Evolutionary conservation across 2,113 vertebrate genomes (phyloP).

Genomic region (Platichthys stellatus): DNA sequence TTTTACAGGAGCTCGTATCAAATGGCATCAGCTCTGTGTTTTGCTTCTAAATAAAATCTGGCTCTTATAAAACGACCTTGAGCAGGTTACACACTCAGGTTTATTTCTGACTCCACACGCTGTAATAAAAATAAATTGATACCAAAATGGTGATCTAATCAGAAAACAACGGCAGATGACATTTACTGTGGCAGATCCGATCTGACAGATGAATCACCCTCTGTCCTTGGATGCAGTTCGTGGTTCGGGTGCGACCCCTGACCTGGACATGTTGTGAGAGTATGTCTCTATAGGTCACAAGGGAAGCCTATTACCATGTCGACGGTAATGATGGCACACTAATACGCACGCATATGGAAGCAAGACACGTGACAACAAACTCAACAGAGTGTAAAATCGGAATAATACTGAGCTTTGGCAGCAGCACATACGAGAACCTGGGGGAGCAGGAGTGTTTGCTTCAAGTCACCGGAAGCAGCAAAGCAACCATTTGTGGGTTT

Average conservation of each 20-base stretch:
- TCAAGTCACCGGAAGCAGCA: conserved; percentile 19
- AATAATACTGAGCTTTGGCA: conserved; percentile 19
- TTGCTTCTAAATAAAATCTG: conserved; percentile 38
- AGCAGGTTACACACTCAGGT: conserved; percentile 7
- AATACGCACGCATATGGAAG: conserved; percentile 8
- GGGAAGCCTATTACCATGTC: conserved; percentile 25
- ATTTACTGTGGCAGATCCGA: conserved; percentile 37
- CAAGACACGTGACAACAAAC: conserved; percentile 21
- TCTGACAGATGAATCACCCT: conserved; percentile 43
- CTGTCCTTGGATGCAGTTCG: conserved; percentile 47
- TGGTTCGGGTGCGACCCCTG: conserved; percentile 31
- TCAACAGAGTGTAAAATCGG: conserved; percentile 56
- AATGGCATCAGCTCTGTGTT: conserved; percentile 18
- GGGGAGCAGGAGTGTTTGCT: conserved; percentile 5
- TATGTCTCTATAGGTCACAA: conserved; percentile 28
- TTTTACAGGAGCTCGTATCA: conserved; percentile 15
- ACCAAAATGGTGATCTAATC: conserved; percentile 55
- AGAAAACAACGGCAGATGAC: conserved; percentile 35
- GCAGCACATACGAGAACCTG: background rate
- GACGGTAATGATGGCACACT: conserved; percentile 21
- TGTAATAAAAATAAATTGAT: conserved; percentile 55
- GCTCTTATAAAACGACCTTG: conserved; percentile 52
- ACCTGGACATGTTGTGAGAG: conserved; percentile 19
- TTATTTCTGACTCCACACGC: conserved; percentile 11
- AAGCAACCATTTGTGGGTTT: conserved; percentile 3